Evolutionary conservation across 2,113 vertebrate species (phyloP), one percentile per base, ranked within the genome.

Genomic region (Phalacrocorax aristotelis): DNA sequence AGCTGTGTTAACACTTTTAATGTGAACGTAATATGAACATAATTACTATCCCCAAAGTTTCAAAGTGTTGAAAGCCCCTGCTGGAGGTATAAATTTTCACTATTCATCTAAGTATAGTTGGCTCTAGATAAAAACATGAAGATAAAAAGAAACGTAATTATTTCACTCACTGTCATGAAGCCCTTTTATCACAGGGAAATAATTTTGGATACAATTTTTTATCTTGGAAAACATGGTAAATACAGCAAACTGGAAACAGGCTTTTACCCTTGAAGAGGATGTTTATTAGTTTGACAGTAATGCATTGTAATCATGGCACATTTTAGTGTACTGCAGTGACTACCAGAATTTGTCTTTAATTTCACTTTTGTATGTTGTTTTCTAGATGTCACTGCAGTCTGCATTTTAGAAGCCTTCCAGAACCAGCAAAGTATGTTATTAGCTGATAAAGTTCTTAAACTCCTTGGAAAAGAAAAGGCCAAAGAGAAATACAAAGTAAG

Each of bases 341-440:
- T 62, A 10, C 65, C 71, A 62, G 38, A 83, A 91, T 77, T 93
- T 66, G 52, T n/a, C 36, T 77, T 91, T 94, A 66, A 72, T 94
- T 30, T 58, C 80, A 44, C 13, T 92, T 71, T 23, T 66, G 20
- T 61, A 11, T 15, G 40, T 91, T 94, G 10, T 48, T 95, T 97
- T 94, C 49, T 92, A 99, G 99, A 99, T 97, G 99, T 99, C 85
- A 99, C 99, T 55, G 99, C 99, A 13, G 99, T 99, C 72, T 99
- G 99, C 97, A 99, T 99, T 94, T 98, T 99, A 84, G 99, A 99
- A 98, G 98, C 99, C 65, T 99, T 99, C 98, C 99, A 99, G 98
- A 99, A 99, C 97, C 99, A 99, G 88, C 99, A 99, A 95, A 99
- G 99, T 97, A 99, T 99, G 99, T 97, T 99, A 66, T 97, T 99